phyloP scores from a whole-genome alignment of 1,140 invertebrate species.

The Pteromalus puparum region DNA sequence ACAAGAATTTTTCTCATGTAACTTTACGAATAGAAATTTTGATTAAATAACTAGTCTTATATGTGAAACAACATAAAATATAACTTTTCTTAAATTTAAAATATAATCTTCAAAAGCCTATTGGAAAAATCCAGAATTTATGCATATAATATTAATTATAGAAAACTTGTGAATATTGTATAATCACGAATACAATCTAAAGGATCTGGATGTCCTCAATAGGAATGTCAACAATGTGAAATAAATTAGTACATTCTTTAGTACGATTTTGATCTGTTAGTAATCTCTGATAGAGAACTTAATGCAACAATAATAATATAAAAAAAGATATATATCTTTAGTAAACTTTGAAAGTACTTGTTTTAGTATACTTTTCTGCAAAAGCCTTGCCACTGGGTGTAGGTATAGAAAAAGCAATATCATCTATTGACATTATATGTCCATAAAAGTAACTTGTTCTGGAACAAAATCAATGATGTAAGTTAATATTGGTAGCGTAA shows the following conservation, averaged over 20 bases:
- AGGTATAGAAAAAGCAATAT: constrained; percentile 90
- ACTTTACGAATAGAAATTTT: neutral
- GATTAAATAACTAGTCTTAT: neutral
- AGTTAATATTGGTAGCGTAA: neutral
- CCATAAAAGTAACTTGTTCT: constrained; percentile 81
- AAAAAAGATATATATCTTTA: neutral
- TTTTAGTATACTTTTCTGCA: constrained; percentile 84
- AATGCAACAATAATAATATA: neutral
- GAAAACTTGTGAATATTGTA: neutral
- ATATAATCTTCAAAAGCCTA: neutral
- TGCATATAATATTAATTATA: neutral
- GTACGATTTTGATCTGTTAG: neutral
- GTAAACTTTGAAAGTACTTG: constrained; percentile 82
- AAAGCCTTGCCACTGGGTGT: constrained; percentile 84
- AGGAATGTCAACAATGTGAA: neutral
- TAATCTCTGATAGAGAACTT: neutral
- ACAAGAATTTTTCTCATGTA: neutral
- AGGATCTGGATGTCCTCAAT: neutral
- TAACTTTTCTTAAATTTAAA: neutral
- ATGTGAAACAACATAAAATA: neutral
- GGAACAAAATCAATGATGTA: constrained; percentile 52
- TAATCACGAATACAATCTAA: neutral
- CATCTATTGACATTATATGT: constrained; percentile 77
- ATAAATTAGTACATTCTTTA: neutral
- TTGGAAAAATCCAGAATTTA: neutral